Percentiles rank a stretch among this genome's conserved stretches.
Conservation (phyloP, 1,140 invertebrate species). For the Lasioglossum albipes region DNA sequence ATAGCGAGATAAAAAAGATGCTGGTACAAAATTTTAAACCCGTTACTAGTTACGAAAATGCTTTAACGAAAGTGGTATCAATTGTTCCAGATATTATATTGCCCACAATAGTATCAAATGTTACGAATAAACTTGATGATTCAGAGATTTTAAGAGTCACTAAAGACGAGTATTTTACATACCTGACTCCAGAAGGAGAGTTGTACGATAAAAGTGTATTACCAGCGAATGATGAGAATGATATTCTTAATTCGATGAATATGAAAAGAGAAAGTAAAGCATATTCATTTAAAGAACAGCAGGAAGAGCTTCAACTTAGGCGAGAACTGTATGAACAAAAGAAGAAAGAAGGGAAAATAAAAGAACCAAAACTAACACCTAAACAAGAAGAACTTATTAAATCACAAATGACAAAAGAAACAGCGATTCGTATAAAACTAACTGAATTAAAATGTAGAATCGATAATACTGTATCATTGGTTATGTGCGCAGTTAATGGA, state of each 20-base stretch:
- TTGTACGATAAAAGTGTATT: slow-evolving; percentile 95
- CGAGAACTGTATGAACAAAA: slow-evolving; percentile 95
- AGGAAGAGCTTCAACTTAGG: slow-evolving; percentile 94
- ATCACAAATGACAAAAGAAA: slow-evolving; percentile 92
- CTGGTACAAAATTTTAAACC: slow-evolving; percentile 83
- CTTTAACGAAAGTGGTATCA: slow-evolving; percentile 83
- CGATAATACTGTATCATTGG: slow-evolving; percentile 82
- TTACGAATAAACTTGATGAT: slow-evolving; percentile 83
- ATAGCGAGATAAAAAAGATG: slow-evolving; percentile 81
- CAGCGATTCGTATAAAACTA: slow-evolving; percentile 85
- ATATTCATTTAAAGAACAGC: slow-evolving; percentile 98
- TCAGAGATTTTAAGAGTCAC: slow-evolving; percentile 87
- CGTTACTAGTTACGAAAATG: slow-evolving; percentile 82
- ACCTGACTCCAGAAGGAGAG: slow-evolving; percentile 92
- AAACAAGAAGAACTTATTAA: slow-evolving; percentile 97
- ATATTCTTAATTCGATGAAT: slow-evolving; percentile 87
- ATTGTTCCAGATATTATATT: slow-evolving; percentile 85
- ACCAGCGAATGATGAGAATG: slow-evolving; percentile 86
- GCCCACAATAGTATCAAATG: slow-evolving; percentile 81
- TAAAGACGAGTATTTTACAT: slow-evolving; percentile 94
- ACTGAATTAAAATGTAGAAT: slow-evolving; percentile 84
- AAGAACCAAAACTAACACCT: slow-evolving; percentile 87
- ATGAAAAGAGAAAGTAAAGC: slow-evolving; percentile 97
- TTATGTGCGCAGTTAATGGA: slow-evolving; percentile 83
- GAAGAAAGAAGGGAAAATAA: slow-evolving; percentile 90